Base-by-base conservation (phyloP, 2,888 invertebrate species). In the Acheta domesticus region DNA sequence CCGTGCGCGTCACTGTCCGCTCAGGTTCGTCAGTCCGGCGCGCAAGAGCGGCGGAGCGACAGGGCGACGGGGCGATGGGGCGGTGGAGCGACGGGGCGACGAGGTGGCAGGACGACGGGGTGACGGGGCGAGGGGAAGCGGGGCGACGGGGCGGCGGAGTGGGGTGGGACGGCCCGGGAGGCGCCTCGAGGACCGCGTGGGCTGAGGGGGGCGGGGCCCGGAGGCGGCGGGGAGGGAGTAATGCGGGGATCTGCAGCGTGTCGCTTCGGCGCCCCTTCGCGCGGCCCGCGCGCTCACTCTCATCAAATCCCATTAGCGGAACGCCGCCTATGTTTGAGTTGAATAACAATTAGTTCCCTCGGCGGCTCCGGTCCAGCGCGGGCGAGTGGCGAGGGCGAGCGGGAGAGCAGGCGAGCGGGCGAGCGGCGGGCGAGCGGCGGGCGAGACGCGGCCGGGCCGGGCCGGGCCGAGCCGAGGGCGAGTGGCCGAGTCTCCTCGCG, bases 291-390 rank as follows among this genome's bases (percentile, higher is more conserved):
- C 62, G 62, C 62, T 62, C 62, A n/a, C 62, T 62, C 62, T 62
- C 62, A 62, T 62, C 62, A 62, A 62, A 62, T 62, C 62, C 62
- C 62, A 62, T 62, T 62, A 62, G 62, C 62, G 62, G 62, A 62
- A 62, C 62, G 62, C 62, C 62, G 62, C 62, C 62, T 62, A 62
- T 62, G 62, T 62, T 62, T 62, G 62, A 62, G 62, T 62, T 62
- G 62, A 62, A 62, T 62, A 62, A 62, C 62, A 62, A 62, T 62
- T 62, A 62, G 62, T 62, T 62, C 62, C 62, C 62, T 62, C 62
- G 62, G 62, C 62, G 62, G 36, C 36, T 36, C 36, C 36, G 36
- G 36, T 36, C 36, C 36, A 36, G 36, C n/a, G n/a, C 16, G 14
- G 16, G 16, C 16, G 62, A 14, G 14, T 16, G 62, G 62, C 62